phyloP scores from a whole-genome alignment of 1,140 invertebrate genomes.

The Antheraea pernyi region DNA sequence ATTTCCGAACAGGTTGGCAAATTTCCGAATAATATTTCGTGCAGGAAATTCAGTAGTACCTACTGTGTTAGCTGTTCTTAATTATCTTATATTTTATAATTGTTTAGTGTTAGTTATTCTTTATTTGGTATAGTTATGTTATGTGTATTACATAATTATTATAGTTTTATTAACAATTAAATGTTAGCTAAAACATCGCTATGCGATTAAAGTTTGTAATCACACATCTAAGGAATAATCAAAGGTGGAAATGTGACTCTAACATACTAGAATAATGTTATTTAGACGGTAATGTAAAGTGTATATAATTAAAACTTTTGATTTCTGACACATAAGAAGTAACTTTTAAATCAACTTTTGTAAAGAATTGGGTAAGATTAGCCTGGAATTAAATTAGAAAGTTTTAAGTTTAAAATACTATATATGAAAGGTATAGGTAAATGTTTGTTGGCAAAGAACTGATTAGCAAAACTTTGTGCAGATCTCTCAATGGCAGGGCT shows the following conservation, averaged over 20 bases:
- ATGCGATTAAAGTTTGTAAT: too few species aligned
- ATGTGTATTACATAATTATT: too few species aligned
- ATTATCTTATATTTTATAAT: neutral
- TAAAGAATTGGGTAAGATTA: neutral
- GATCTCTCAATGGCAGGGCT: slow-evolving; percentile 64
- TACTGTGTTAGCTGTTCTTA: neutral
- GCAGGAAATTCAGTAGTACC: neutral
- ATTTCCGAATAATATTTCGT: slow-evolving; percentile 60
- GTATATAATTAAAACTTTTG: too few species aligned
- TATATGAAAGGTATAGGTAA: slow-evolving; percentile 30
- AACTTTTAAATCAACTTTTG: neutral
- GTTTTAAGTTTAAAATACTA: neutral
- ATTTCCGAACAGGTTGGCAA: slow-evolving; percentile 70
- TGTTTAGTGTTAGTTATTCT: neutral
- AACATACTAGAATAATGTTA: too few species aligned
- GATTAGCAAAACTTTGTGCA: slow-evolving; percentile 58
- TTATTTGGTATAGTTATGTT: too few species aligned
- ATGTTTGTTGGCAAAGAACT: slow-evolving; percentile 49
- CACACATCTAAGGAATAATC: too few species aligned
- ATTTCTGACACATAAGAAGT: neutral
- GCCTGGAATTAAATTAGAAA: neutral
- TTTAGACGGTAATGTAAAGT: too few species aligned
- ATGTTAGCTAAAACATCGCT: too few species aligned
- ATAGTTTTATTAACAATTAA: too few species aligned
- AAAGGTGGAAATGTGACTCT: too few species aligned